Percentiles rank a stretch among this genome's conserved stretches.
Conservation (phyloP, 2,888 invertebrate genomes). For the Parnassius apollo region DNA sequence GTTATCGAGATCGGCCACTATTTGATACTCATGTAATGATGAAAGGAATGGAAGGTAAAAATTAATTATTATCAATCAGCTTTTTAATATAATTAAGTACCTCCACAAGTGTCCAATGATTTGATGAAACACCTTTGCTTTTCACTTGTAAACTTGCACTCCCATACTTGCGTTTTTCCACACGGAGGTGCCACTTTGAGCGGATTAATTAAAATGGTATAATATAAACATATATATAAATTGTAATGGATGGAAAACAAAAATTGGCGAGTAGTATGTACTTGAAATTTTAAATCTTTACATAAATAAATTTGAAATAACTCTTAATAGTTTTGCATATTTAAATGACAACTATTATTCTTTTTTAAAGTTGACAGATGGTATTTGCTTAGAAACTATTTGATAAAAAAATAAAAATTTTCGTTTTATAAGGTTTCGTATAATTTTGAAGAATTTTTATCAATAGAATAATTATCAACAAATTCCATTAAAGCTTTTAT, state of each 20-base stretch:
- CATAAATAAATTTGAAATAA: slow-evolving; percentile 3
- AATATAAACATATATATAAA: slow-evolving; percentile 20
- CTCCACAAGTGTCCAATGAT: slow-evolving; percentile 60
- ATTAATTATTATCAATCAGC: no score
- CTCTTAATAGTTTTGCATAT: slow-evolving; percentile 26
- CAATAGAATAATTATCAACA: slow-evolving; percentile 46
- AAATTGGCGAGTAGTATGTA: slow-evolving; percentile 2
- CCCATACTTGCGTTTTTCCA: slow-evolving; percentile 63
- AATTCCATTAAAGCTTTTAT: slow-evolving; percentile 63
- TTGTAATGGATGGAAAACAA: not conserved
- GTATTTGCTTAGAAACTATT: slow-evolving; percentile 12
- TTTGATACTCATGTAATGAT: no score
- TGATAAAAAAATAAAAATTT: not conserved
- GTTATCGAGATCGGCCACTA: no score
- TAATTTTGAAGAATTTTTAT: not conserved
- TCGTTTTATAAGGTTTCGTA: not conserved
- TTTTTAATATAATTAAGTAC: slow-evolving; percentile 36
- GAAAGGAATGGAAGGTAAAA: no score
- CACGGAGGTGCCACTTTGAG: slow-evolving; percentile 60
- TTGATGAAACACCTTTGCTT: slow-evolving; percentile 65
- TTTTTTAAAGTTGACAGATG: slow-evolving; percentile 6
- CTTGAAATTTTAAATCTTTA: slow-evolving; percentile 20
- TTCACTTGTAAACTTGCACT: slow-evolving; percentile 55
- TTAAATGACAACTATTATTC: slow-evolving; percentile 16
- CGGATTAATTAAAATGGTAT: slow-evolving; percentile 11